Base-by-base conservation (phyloP, 2,888 invertebrate species). In the Drosophila macrospina region DNA sequence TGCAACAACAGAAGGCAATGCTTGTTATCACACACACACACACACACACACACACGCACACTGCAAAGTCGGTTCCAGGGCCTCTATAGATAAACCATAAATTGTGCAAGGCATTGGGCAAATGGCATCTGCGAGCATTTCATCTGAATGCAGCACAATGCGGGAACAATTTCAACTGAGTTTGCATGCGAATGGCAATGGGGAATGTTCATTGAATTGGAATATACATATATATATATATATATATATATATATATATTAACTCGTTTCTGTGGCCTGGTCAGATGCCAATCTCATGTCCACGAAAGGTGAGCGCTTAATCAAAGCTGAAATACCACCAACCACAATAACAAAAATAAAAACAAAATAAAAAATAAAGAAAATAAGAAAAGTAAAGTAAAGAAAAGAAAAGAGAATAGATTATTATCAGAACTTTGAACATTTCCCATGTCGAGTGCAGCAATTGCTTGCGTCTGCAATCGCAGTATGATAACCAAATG, bases 91-190 rank as follows among this genome's bases (percentile, higher is more conserved):
- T 65, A 71, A 69, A 70, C 85, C 62, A 81, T 85, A 83, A 87
- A 87, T 85, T 87, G 77, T 78, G 69, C 45, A 56, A 44, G 52
- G 65, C 66, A 63, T 59, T 61, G 76, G 69, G 52, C 70, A 41
- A 77, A 78, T 69, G 63, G 66, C 85, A 81, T 76, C 69, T 87
- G 82, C 79, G 87, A 73, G 82, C 82, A 81, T 87, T 87, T 79
- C 85, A 69, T 76, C 73, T 67, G 86, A 85, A 42, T 85, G 82
- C 78, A 75, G 44, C 68, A 64, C 68, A 86, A 69, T 70, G 68
- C 56, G 52, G 20, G 15, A 52, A 62, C 52, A 47, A 28, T 41
- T 26, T 44, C n/a, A 55, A 24, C 54, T 11, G 39, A 28, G 16
- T 52, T 41, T 39, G n/a, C 6, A 15, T n/a, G 30, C 7, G 4